Evolutionary conservation across 2,113 vertebrate genomes (phyloP).

Genomic region (Cebus imitator): DNA sequence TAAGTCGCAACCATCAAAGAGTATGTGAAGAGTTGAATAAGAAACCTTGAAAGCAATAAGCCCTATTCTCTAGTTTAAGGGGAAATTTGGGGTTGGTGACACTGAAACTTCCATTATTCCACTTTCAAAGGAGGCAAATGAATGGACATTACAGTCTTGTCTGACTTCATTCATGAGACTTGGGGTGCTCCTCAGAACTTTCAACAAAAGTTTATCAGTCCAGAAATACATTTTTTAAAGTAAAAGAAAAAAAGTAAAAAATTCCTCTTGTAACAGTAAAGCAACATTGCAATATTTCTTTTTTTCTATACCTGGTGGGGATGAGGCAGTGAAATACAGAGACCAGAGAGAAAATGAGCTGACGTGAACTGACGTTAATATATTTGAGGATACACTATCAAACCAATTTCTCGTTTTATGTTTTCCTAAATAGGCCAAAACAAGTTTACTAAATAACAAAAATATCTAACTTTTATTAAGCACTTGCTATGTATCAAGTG

Average conservation of each 20-base stretch:
- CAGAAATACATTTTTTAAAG: neutral
- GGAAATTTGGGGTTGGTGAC: neutral
- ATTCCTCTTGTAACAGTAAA: neutral
- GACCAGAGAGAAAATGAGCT: neutral
- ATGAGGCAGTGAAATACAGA: neutral
- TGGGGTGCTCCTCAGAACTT: neutral
- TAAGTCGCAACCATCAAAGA: constrained; percentile 1
- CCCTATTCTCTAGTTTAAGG: neutral
- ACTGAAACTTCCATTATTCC: neutral
- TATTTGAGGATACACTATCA: neutral
- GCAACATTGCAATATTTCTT: neutral
- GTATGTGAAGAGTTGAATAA: constrained; percentile 50
- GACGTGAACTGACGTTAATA: neutral
- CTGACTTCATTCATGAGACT: neutral
- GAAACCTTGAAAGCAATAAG: neutral
- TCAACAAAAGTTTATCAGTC: neutral
- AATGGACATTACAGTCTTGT: neutral
- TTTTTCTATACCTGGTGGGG: neutral
- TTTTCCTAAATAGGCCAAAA: neutral
- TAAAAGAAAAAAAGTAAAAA: neutral
- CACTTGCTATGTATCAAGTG: neutral
- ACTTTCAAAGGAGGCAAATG: neutral
- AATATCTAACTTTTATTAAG: neutral
- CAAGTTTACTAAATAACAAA: constrained; percentile 14
- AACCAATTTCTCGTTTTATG: neutral